Evolutionary conservation across 2,888 invertebrate genomes (phyloP).

Genomic region (Epinotia bilunana): DNA sequence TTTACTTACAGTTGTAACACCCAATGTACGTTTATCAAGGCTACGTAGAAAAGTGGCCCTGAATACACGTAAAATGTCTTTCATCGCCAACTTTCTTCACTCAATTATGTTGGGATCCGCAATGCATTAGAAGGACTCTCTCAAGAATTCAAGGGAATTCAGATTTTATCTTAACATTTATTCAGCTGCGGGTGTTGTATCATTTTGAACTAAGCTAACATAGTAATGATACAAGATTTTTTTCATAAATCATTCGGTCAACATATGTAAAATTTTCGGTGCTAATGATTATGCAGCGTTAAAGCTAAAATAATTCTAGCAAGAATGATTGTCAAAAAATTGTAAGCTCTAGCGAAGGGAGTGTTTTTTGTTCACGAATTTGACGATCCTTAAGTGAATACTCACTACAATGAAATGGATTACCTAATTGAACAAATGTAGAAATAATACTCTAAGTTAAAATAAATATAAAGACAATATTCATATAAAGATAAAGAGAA

Average conservation of each 20-base stretch:
- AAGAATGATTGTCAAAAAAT: too few relatives aligned
- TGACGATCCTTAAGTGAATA: too few relatives aligned
- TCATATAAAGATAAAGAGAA: neutral
- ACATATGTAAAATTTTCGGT: too few relatives aligned
- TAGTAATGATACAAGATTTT: neutral
- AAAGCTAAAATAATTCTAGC: too few relatives aligned
- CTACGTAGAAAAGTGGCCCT: conserved; percentile 10
- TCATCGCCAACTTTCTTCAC: conserved; percentile 23
- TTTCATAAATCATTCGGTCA: neutral
- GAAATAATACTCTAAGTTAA: too few relatives aligned
- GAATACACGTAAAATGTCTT: conserved; percentile 26
- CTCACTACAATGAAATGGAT: too few relatives aligned
- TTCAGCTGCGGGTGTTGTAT: neutral
- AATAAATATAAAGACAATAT: too few relatives aligned
- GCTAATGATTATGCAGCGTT: too few relatives aligned
- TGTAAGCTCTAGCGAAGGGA: too few relatives aligned
- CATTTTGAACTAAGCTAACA: too few relatives aligned
- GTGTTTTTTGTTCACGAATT: too few relatives aligned
- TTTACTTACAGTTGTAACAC: neutral
- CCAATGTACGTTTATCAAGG: conserved; percentile 3
- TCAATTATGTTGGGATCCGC: conserved; percentile 41
- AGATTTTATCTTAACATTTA: conserved; percentile 12
- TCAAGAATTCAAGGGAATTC: conserved; percentile 14
- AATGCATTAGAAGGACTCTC: conserved; percentile 3
- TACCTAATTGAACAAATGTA: too few relatives aligned